A percentile compares a stretch with the other conserved stretches of the same genome.
Conservation (phyloP, 2,888 invertebrate species). For the Sinhomidia bicolor region DNA sequence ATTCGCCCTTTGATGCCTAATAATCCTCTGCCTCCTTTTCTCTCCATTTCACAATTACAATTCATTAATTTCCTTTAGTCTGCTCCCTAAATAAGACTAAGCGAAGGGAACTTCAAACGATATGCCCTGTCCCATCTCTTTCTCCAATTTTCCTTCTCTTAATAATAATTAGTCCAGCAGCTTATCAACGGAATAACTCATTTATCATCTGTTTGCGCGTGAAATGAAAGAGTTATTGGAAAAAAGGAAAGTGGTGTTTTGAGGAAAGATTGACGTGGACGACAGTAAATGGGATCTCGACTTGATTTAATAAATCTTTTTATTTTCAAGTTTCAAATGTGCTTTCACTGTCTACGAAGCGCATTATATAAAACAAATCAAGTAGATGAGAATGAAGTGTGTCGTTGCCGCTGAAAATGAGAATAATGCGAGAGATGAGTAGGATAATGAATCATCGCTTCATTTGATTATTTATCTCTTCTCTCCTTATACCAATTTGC, state of each 20-base stretch:
- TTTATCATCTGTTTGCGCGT: conserved; percentile 12
- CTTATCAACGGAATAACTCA: conserved; percentile 22
- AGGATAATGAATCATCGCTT: too few species aligned
- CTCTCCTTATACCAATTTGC: too few species aligned
- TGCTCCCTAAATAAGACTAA: background rate
- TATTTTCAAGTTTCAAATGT: too few species aligned
- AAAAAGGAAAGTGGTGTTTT: background rate
- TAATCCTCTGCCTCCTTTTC: background rate
- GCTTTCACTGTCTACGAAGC: too few species aligned
- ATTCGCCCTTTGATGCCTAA: background rate
- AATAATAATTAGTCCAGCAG: conserved; percentile 40
- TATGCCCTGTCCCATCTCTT: background rate
- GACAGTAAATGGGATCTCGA: too few species aligned
- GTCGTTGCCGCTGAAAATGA: too few species aligned
- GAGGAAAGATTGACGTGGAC: too few species aligned
- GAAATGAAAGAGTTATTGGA: background rate
- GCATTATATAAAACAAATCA: too few species aligned
- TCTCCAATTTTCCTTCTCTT: background rate
- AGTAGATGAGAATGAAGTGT: too few species aligned
- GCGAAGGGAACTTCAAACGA: background rate
- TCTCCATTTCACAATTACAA: conserved; percentile 23
- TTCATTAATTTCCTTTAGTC: conserved; percentile 48
- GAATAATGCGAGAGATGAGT: too few species aligned
- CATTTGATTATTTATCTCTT: too few species aligned
- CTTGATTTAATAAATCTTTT: too few species aligned